Conservation (phyloP, 2,113 vertebrate genomes). For the Hiodon alosoides region DNA sequence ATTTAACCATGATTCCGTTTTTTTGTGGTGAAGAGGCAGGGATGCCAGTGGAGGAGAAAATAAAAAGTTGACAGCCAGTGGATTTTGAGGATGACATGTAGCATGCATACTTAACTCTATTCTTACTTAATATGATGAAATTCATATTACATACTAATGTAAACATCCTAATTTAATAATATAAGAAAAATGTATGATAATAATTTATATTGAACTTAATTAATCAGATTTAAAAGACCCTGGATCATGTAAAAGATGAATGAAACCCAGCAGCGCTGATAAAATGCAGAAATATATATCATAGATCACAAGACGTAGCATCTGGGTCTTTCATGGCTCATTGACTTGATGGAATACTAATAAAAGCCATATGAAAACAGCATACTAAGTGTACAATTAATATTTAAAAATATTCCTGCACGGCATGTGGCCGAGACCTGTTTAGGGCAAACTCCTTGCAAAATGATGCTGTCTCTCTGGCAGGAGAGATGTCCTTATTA, state of each 20-base stretch:
- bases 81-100: no score
- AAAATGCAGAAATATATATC: slow-evolving; percentile 14
- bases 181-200: slow-evolving; percentile 2
- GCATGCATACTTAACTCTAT: no score
- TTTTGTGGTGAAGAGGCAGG: no score
- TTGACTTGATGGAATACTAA: slow-evolving; percentile 64
- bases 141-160: no score
- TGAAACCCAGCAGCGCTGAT: not conserved
- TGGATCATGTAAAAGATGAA: slow-evolving; percentile 11
- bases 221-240: slow-evolving; percentile 44
- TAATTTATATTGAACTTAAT: slow-evolving; percentile 43
- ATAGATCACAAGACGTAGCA: slow-evolving; percentile 44
- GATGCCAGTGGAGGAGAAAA: no score
- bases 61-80: no score
- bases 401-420: slow-evolving; percentile 58
- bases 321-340: slow-evolving; percentile 58
- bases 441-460: slow-evolving; percentile 31
- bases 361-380: slow-evolving; percentile 62
- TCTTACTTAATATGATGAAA: no score
- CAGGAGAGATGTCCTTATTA: slow-evolving; percentile 52
- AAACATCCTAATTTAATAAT: no score
- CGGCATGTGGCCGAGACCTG: slow-evolving; percentile 48
- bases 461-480: slow-evolving; percentile 43
- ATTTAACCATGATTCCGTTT: no score
- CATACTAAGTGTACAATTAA: slow-evolving; percentile 60